Percentiles rank a stretch among this genome's conserved stretches.
These are phyloP conservation scores for Trichogramma dendrolimi DNA, from an alignment of 2,888 invertebrate genomes.

Conservation along the genomic window DNA sequence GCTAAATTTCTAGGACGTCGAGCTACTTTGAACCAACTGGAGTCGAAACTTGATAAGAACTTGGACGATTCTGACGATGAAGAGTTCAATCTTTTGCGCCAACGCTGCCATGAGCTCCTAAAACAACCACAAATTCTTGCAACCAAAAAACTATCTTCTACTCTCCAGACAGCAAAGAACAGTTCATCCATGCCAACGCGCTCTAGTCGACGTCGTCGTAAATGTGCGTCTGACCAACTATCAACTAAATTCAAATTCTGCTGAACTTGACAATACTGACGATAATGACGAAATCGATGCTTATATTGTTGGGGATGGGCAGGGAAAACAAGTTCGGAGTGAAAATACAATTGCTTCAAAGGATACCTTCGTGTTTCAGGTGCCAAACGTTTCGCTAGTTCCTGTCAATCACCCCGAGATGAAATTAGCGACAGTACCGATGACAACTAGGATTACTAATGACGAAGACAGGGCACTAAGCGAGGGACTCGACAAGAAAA, in stretches of 20 bases:
- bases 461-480: background rate
- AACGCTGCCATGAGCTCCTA: no score
- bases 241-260: no score
- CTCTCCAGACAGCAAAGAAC: no score
- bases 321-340: background rate
- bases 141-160: no score
- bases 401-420: no score
- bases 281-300: background rate
- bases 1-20: background rate
- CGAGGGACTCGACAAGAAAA: background rate
- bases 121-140: no score
- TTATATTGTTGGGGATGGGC: no score
- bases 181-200: no score
- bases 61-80: background rate
- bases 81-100: background rate
- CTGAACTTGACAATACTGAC: conserved; percentile 1
- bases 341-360: conserved; percentile 7
- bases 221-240: conserved; percentile 13
- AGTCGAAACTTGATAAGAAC: background rate
- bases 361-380: conserved; percentile 29
- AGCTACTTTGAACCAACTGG: background rate
- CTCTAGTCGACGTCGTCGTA: background rate
- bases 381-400: conserved; percentile 3
- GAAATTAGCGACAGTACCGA: no score
- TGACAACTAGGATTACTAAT: no score